Evolutionary conservation across 1,140 invertebrate genomes (phyloP), one percentile per base, ranked within the genome.

Genomic region (Panagrolaimus sp.): DNA sequence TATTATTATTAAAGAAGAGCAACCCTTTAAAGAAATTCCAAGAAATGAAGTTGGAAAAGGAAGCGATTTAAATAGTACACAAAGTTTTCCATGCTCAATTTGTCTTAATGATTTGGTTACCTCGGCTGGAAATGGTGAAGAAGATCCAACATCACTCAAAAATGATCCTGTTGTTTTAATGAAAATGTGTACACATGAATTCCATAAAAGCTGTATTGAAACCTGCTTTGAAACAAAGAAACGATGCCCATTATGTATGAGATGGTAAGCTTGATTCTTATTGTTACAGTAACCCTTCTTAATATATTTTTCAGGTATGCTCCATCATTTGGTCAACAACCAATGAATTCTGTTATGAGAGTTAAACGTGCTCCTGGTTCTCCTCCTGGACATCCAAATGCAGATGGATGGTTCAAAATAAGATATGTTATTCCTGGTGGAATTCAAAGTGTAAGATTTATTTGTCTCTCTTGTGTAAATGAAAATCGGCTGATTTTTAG

Each of bases 201-300:
- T 71, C 31, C 72, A 73, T 42, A 25, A 57, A 16, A 47, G 70
- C 25, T 73, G 72, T 46, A 74, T 73, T 45, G 45, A 47, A 44
- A 66, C 70, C 16, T 45, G 42, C 42, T 43, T 66, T 45, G 27
- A 43, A 31, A 65, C 65, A 9, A 73, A 75, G 38, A 63, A 68
- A 11, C 72, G 71, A 47, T 73, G 72, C 42, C 72, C 72, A 4
- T 16, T 69, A 13, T 73, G 72, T 44, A 73, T 73, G 72, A 44
- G 51, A 13, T 74, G 65, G 31, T 38, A 38, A 38, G 2, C 31
- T 38, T 38, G 2, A 2, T 38, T 38, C 2, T 38, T 7, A 38
- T 38, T 38, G 31, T 38, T 38, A 4, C 7, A 38, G 7, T 38
- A 4, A 38, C 31, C 2, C 31, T 4, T 38, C 7, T 63, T 63